These are phyloP conservation scores for Biston betularia DNA, from an alignment of 2,888 invertebrate genomes.

Conservation along the genomic window DNA sequence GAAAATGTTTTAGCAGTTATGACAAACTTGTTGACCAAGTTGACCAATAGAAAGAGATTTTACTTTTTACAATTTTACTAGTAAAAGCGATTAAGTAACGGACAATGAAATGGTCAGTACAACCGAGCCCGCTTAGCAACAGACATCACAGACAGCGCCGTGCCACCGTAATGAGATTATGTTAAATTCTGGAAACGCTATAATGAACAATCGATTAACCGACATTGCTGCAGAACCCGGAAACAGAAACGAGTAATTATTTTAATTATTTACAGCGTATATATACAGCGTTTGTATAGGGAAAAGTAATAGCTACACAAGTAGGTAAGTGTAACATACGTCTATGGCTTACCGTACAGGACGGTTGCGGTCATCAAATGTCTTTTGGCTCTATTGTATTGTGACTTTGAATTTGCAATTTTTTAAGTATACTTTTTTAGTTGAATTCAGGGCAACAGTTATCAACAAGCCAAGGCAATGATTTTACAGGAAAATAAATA, in stretches of 20 bases:
- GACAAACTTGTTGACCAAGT: no score
- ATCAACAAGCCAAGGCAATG: neutral
- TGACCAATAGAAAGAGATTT: neutral
- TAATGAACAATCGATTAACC: slow-evolving; percentile 48
- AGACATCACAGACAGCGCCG: slow-evolving; percentile 42
- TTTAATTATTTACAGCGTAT: slow-evolving; percentile 12
- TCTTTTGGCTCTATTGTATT: no score
- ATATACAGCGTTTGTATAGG: neutral
- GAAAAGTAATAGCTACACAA: no score
- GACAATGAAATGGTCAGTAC: slow-evolving; percentile 34
- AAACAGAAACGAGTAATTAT: slow-evolving; percentile 21
- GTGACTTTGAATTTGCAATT: no score
- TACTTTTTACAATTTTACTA: neutral
- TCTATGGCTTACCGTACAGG: no score
- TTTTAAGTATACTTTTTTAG: no score
- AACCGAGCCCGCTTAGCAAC: slow-evolving; percentile 32
- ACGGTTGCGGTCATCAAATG: no score
- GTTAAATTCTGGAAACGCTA: slow-evolving; percentile 50
- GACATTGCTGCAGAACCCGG: slow-evolving; percentile 29
- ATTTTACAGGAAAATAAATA: slow-evolving; percentile 8
- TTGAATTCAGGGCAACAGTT: neutral
- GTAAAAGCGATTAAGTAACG: slow-evolving; percentile 12
- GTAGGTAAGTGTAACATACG: no score
- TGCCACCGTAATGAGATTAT: slow-evolving; percentile 57
- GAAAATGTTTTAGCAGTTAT: no score